These are phyloP conservation scores for Furcula furcula DNA, from an alignment of 2,888 invertebrate genomes.

Conservation along the genomic window DNA sequence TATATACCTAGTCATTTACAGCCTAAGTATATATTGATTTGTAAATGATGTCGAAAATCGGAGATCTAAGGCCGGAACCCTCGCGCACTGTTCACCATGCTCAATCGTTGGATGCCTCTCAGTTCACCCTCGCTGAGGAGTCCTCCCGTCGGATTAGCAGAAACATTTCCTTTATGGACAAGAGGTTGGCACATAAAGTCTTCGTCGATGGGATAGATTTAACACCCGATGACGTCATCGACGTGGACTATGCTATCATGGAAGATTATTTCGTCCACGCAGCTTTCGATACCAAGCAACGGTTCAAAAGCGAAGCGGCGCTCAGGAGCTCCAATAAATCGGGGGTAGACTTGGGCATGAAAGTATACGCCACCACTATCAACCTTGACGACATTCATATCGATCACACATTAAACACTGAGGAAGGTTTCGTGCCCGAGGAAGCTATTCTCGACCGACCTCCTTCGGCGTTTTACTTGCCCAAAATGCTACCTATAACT, in stretches of 20 bases:
- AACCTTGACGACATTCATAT: constrained; percentile 77
- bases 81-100: constrained; percentile 1
- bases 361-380: constrained; percentile 71
- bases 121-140: background rate
- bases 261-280: constrained; percentile 57
- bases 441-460: constrained; percentile 52
- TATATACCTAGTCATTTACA: no score
- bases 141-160: constrained; percentile 25
- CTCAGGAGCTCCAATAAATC: constrained; percentile 37
- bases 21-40: no score
- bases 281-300: constrained; percentile 52
- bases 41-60: background rate
- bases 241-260: constrained; percentile 51
- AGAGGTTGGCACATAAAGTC: constrained; percentile 46
- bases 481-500: constrained; percentile 49
- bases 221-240: constrained; percentile 61
- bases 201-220: constrained; percentile 44
- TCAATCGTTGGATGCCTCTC: constrained; percentile 1
- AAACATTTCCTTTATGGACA: constrained; percentile 47
- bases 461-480: constrained; percentile 68
- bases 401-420: constrained; percentile 72
- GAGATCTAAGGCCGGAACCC: background rate
- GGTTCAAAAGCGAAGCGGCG: constrained; percentile 43
- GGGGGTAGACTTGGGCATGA: constrained; percentile 48
- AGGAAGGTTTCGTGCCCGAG: constrained; percentile 47